A percentile compares a stretch with the other conserved stretches of the same genome.
phyloP scores from a whole-genome alignment of 2,113 vertebrate species.

The Vireo altiloquus region DNA sequence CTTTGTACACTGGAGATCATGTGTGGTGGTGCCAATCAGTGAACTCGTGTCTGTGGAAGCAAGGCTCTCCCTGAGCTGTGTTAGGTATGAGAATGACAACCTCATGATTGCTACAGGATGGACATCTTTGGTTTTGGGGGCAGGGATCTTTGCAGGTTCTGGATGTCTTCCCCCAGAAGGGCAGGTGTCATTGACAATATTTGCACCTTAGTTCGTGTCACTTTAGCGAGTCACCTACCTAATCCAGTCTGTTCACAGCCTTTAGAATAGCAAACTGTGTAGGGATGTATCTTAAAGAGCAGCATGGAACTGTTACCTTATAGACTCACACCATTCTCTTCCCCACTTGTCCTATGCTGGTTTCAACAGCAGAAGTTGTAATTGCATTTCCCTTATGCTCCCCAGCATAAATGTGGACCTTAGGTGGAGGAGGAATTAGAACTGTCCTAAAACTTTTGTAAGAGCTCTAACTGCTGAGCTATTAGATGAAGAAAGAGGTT shows the following conservation, averaged over 20 bases:
- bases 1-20: neutral
- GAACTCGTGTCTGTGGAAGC: neutral
- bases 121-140: neutral
- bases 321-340: neutral
- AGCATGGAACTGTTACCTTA: rapidly evolving
- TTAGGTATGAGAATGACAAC: neutral
- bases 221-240: neutral
- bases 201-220: neutral
- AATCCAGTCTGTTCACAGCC: neutral
- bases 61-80: neutral
- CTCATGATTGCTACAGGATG: neutral
- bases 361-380: neutral
- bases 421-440: neutral
- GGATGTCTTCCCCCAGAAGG: neutral
- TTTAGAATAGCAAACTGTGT: neutral
- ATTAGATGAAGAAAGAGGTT: neutral
- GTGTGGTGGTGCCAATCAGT: neutral
- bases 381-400: neutral
- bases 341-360: neutral
- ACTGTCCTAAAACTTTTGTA: neutral
- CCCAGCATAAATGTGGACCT: neutral
- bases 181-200: neutral
- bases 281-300: neutral
- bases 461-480: neutral
- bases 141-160: neutral